Evolutionary conservation across 2,888 invertebrate genomes (phyloP).

Genomic region (Prenolepis imparis): DNA sequence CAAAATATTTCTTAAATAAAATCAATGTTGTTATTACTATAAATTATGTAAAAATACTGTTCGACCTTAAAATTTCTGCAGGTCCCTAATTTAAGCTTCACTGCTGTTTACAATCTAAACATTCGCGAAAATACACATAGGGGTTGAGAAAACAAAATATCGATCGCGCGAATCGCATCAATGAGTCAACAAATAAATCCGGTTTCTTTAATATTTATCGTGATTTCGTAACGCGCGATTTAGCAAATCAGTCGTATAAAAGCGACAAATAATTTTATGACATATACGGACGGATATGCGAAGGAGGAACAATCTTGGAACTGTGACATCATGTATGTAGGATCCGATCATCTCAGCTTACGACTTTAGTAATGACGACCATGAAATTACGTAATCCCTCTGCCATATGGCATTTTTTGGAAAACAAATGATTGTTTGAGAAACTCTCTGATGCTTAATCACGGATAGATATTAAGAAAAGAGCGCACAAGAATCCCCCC

Average conservation of each 20-base stretch:
- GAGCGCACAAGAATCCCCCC: not conserved
- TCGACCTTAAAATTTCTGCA: not conserved
- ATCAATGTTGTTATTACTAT: not conserved
- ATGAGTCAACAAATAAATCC: not conserved
- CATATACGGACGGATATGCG: conserved; percentile 10
- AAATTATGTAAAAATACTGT: not conserved
- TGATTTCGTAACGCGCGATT: conserved; percentile 22
- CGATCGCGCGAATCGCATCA: not conserved
- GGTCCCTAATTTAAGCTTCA: conserved; percentile 2
- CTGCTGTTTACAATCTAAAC: not conserved
- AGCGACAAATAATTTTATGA: conserved; percentile 50
- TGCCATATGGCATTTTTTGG: conserved; percentile 42
- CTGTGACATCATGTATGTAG: conserved; percentile 69
- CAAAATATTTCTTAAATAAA: conserved; percentile 7
- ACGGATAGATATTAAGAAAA: not conserved
- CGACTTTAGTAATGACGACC: conserved; percentile 59
- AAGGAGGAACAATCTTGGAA: conserved; percentile 56
- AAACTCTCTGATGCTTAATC: not conserved
- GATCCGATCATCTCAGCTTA: conserved; percentile 55
- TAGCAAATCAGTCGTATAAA: conserved; percentile 27
- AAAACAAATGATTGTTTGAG: not conserved
- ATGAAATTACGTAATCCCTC: conserved; percentile 54
- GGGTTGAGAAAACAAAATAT: not conserved
- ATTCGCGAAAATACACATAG: not conserved
- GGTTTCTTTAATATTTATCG: not conserved